Base-by-base conservation (phyloP, 2,113 vertebrate genomes). In the zebrafish (Danio rerio) region DNA sequence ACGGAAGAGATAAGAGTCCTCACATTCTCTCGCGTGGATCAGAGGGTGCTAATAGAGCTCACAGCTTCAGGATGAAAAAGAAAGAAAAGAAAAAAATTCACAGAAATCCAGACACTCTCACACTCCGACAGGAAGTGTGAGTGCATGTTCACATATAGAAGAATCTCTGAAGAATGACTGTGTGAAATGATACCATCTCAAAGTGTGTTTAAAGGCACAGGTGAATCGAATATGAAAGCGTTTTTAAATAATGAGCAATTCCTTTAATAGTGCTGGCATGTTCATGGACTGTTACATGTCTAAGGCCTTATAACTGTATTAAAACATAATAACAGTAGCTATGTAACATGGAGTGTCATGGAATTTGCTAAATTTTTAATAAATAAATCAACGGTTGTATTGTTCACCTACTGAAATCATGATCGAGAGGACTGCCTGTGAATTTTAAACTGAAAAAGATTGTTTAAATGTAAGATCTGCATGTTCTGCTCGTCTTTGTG, bases 11-110 rank as follows among this genome's bases (percentile, higher is more conserved):
- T 95, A 94, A 94, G 93, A 95, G 95, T 94, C 94, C 95, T 95
- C 95, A 95, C 94, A 96, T 95, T 95, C 95, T 95, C 94, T 93
- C 94, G 95, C 94, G 94, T 95, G 95, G 94, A 94, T 94, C 95
- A 95, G 93, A 94, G 92, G 94, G 95, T 95, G 95, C 94, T 96
- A 96, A 96, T 96, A 95, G 94, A 96, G 95, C 94, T 94, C 95
- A 95, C 94, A 95, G 95, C 94, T 94, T 94, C 95, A 94, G 93
- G 93, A n/a, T 9, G 9, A 18, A 62, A 31, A 20, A 31, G 2
- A 96, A 95, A 95, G n/a, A n/a, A n/a, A n/a, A n/a, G n/a, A n/a
- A n/a, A n/a, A n/a, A n/a, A n/a, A 95, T 94, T 83, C 49, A 94
- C 94, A 94, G 93, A 94, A 94, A 93, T 94, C 94, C 93, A 94